Evolutionary conservation across 2,888 invertebrate genomes (phyloP), one percentile per base, ranked within the genome.

Genomic region (Rugalucina vietnamica): DNA sequence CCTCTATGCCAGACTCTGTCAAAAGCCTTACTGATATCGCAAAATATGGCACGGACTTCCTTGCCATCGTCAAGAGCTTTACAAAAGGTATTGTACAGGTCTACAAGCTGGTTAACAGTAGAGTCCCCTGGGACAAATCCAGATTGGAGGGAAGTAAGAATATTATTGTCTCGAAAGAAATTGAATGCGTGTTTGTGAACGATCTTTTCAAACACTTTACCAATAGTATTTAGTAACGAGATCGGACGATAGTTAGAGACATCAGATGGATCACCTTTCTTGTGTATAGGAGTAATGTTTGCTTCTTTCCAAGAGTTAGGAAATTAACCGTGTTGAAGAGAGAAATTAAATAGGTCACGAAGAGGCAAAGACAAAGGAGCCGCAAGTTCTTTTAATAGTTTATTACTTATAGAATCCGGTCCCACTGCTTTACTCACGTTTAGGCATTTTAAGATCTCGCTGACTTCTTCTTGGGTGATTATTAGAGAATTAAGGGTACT

Each of bases 21-120:
- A 73, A 86, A 86, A 12, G 86, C 83, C 36, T 86, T 83, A n/a
- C 75, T 75, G 12, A 83, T 81, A 50, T 86, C 83, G 43, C 60
- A 81, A 50, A 81, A 84, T n/a, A 83, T 69, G 27, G 74, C 73
- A 57, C 81, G 36, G 1, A 86, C 76, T 57, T 86, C 81, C 70
- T 78, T 71, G 12, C 76, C 81, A 39, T 50, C 18, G 69, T 84
- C 81, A 2, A 86, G 24, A 27, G 72, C 65, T n/a, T 78, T 72
- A 29, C 78, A 32, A 57, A 82, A 78, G 0, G 36, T 71, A 70
- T 81, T n/a, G 37, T 81, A 76, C 0, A 85, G 27, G 50, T 39
- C 57, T 0, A 54, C 24, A 21, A 79, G 54, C 39, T 82, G 85
- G 27, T 79, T 82, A 5, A 76, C 76, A 65, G 81, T 81, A n/a